A percentile compares a stretch with the other conserved stretches of the same genome.
These are phyloP conservation scores for Leptestheria dahalacensis DNA, from an alignment of 1,140 invertebrate species.

Conservation along the genomic window DNA sequence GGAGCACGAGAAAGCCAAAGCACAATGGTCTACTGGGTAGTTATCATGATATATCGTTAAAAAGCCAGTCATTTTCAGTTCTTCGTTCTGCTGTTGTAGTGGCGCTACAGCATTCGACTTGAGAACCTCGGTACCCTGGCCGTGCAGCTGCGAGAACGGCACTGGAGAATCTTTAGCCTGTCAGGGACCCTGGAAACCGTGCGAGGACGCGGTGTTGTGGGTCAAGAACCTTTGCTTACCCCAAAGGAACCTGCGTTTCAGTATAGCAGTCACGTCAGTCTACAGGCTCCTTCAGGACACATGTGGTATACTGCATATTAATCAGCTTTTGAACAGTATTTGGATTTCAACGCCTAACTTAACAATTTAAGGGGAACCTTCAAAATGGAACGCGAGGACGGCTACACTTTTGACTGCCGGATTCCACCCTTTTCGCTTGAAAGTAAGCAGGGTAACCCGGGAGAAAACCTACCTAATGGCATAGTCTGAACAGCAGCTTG, in stretches of 20 bases:
- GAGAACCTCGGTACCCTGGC: slow-evolving; percentile 81
- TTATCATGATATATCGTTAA: slow-evolving; percentile 15
- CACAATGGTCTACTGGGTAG: slow-evolving; percentile 81
- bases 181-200: slow-evolving; percentile 91
- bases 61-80: not conserved
- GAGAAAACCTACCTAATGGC: slow-evolving; percentile 15
- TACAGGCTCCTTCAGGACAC: slow-evolving; percentile 93
- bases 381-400: slow-evolving; percentile 89
- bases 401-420: slow-evolving; percentile 85
- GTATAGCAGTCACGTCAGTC: slow-evolving; percentile 88
- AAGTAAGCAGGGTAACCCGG: slow-evolving; percentile 64
- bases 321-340: too few relatives aligned
- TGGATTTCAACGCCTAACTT: slow-evolving; percentile 8
- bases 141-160: slow-evolving; percentile 81
- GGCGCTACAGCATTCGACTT: slow-evolving; percentile 87
- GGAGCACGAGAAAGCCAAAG: slow-evolving; percentile 77
- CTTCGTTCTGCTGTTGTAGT: slow-evolving; percentile 39
- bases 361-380: slow-evolving; percentile 68
- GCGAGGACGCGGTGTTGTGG: slow-evolving; percentile 80
- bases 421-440: slow-evolving; percentile 93
- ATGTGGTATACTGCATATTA: too few relatives aligned
- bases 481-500: not conserved
- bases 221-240: slow-evolving; percentile 84
- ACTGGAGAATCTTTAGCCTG: slow-evolving; percentile 92
- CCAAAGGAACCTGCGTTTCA: slow-evolving; percentile 83